These are phyloP conservation scores for Incurvaria masculella DNA, from an alignment of 2,888 invertebrate genomes.

Conservation along the genomic window DNA sequence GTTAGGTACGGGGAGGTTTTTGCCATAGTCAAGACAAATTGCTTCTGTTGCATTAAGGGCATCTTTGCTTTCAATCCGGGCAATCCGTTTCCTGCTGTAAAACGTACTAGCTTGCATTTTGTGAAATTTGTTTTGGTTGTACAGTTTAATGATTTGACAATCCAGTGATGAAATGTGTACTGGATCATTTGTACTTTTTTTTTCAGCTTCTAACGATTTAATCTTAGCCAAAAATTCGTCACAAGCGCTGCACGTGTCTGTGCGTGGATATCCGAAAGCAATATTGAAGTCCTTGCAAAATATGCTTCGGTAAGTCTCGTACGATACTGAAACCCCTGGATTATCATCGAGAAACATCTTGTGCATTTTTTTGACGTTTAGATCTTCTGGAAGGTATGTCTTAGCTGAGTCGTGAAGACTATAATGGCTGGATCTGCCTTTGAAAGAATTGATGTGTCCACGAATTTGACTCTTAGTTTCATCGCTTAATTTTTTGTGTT, in stretches of 20 bases:
- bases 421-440: constrained; percentile 17
- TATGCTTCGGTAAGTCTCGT: constrained; percentile 5
- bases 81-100: constrained; percentile 15
- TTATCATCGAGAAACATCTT: constrained; percentile 13
- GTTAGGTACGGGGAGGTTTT: constrained; percentile 15
- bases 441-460: constrained; percentile 18
- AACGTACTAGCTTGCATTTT: constrained; percentile 16
- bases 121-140: constrained; percentile 13
- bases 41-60: constrained; percentile 12
- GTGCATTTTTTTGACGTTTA: constrained; percentile 14
- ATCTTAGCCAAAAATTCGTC: constrained; percentile 16
- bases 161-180: too few species aligned
- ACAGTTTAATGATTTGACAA: constrained; percentile 2
- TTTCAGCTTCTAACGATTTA: constrained; percentile 6
- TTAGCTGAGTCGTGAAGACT: constrained; percentile 16
- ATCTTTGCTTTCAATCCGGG: constrained; percentile 1
- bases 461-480: too few species aligned
- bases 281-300: constrained; percentile 16
- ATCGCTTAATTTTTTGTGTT: too few species aligned
- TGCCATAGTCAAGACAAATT: constrained; percentile 15
- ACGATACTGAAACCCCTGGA: background rate
- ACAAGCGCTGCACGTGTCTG: constrained; percentile 19
- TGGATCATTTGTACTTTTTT: too few species aligned
- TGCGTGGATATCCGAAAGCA: constrained; percentile 20
- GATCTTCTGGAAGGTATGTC: constrained; percentile 15